Evolutionary conservation across 2,888 invertebrate species (phyloP), one percentile per base, ranked within the genome.

Genomic region (Rotaria sp.): DNA sequence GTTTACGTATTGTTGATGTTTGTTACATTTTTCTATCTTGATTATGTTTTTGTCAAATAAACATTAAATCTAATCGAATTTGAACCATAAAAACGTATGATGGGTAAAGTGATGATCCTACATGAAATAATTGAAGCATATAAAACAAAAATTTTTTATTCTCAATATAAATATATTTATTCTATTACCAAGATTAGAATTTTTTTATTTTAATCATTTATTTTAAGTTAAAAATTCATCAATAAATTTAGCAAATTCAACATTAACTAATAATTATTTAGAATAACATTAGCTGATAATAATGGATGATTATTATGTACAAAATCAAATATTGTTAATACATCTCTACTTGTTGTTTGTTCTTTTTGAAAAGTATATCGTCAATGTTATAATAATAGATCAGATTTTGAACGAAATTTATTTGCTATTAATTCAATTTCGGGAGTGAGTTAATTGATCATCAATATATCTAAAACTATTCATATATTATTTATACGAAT

Each of bases 361-460:
- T 74, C 35, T 74, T 74, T 74, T 2, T 38, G 74, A 74, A 74
- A 74, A 2, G 26, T 74, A 74, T 74, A 74, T 35, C 38, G 74
- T 38, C 35, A 74, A 35, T 38, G 74, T 74, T 74, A 38, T 74
- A 74, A 74, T 24, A 74, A 74, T 18, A 38, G 38, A 35, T 38
- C 74, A 74, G 35, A 38, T 74, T 74, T 74, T 8, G 74, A 35
- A 35, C 38, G 74, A 38, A 74, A 74, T 35, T 38, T 74, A 30
- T 3, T 35, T 74, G 74, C 74, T 35, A 74, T 38, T 38, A 74
- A 38, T 38, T 74, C 74, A 74, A 74, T 21, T 35, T n/a, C 74
- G 74, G 38, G 74, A 35, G 38, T 74, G 74, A 30, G 74, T 74
- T 74, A 74, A 35, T 38, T 74, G 74, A 74, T 74, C 74, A 38